Evolutionary conservation across 1,140 invertebrate species (phyloP).

Genomic region (Sarcophaga bullata): DNA sequence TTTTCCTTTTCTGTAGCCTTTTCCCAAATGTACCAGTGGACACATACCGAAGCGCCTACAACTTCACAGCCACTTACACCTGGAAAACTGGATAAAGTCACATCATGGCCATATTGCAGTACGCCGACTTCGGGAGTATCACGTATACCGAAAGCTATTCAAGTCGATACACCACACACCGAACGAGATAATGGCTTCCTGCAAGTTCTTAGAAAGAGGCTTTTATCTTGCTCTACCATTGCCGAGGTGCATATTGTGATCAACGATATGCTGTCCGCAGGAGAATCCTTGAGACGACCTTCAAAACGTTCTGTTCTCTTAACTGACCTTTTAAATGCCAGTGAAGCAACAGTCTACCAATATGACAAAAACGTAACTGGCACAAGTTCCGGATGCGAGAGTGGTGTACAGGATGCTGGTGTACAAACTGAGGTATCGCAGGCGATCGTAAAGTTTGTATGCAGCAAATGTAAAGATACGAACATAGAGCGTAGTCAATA

Average conservation of each 20-base stretch:
- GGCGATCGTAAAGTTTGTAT: not conserved
- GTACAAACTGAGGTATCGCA: conserved; percentile 50
- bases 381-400: not conserved
- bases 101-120: conserved; percentile 58
- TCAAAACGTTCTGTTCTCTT: conserved; percentile 58
- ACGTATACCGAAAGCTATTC: conserved; percentile 37
- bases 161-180: conserved; percentile 31
- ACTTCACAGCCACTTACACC: conserved; percentile 76
- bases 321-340: conserved; percentile 57
- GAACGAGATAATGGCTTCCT: conserved; percentile 17
- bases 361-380: conserved; percentile 48
- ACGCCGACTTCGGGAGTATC: conserved; percentile 50
- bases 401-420: conserved; percentile 44
- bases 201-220: conserved; percentile 51
- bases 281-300: conserved; percentile 53
- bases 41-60: conserved; percentile 77
- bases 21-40: conserved; percentile 91
- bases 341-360: conserved; percentile 59
- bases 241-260: conserved; percentile 59
- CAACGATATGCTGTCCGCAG: conserved; percentile 57
- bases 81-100: conserved; percentile 71
- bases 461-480: conserved; percentile 3
- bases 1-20: conserved; percentile 72
- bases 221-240: conserved; percentile 58
- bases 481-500: not conserved